phyloP scores from a whole-genome alignment of 1,140 invertebrate species.

The Trichomalopsis sarcophagae region DNA sequence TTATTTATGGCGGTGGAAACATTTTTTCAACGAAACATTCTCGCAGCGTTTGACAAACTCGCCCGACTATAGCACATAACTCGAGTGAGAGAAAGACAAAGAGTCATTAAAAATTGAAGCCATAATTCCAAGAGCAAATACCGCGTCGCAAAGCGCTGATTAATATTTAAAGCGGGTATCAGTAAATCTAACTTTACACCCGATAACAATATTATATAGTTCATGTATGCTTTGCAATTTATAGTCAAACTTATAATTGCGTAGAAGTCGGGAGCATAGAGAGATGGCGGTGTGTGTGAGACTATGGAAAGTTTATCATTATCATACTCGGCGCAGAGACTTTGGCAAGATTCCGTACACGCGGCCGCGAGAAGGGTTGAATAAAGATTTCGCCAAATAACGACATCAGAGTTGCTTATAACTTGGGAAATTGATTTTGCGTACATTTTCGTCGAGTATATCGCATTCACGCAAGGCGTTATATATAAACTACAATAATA shows the following conservation, averaged over 20 bases:
- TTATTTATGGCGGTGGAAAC: neutral
- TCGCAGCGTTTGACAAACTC: too few relatives aligned
- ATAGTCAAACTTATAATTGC: constrained; percentile 31
- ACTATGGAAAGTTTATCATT: constrained; percentile 17
- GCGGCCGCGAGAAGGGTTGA: neutral
- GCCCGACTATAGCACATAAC: too few relatives aligned
- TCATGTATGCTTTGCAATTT: constrained; percentile 15
- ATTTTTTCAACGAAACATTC: neutral
- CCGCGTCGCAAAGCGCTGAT: neutral
- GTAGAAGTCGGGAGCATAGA: too few relatives aligned
- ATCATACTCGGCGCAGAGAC: neutral
- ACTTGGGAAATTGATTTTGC: neutral
- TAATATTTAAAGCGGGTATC: neutral
- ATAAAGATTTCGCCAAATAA: neutral
- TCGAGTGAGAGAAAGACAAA: neutral
- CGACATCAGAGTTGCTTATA: neutral
- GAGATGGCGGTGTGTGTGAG: neutral
- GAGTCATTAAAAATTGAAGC: neutral
- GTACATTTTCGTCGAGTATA: too few relatives aligned
- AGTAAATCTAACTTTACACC: constrained; percentile 28
- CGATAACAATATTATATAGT: constrained; percentile 16
- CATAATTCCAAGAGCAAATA: neutral
- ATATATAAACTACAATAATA: neutral
- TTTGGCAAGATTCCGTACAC: neutral
- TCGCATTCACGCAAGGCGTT: neutral